Evolutionary conservation across 2,888 invertebrate species (phyloP).

Genomic region (Pemphredon lugubris): DNA sequence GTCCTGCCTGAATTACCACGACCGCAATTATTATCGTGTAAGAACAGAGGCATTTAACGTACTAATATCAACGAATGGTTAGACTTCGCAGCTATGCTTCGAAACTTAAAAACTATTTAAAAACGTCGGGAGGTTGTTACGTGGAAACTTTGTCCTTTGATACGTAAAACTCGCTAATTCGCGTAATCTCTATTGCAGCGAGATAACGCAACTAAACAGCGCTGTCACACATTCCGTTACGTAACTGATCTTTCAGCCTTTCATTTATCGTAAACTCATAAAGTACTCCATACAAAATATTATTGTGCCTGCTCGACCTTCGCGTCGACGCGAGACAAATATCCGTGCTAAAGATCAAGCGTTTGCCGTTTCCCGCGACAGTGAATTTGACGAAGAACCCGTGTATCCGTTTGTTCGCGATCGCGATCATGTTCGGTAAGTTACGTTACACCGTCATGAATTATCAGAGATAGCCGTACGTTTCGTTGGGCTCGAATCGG

Average conservation of each 20-base stretch:
- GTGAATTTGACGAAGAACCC: conserved; percentile 2
- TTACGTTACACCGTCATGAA: conserved; percentile 10
- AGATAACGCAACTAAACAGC: conserved; percentile 24
- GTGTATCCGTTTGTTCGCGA: not conserved
- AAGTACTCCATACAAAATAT: conserved; percentile 39
- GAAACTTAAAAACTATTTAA: too few relatives aligned
- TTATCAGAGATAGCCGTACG: conserved; percentile 6
- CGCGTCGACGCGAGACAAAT: conserved; percentile 26
- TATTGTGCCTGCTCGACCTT: conserved; percentile 42
- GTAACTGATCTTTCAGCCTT: conserved; percentile 45
- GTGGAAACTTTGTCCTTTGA: too few relatives aligned
- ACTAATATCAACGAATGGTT: too few relatives aligned
- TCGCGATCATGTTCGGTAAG: not conserved
- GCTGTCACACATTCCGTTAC: conserved; percentile 27
- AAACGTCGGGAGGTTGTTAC: too few relatives aligned
- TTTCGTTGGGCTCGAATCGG: not conserved
- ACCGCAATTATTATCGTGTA: too few relatives aligned
- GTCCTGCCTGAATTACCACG: too few relatives aligned
- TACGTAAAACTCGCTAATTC: too few relatives aligned
- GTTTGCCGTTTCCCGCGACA: conserved; percentile 2
- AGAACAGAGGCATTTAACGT: too few relatives aligned
- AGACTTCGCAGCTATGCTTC: too few relatives aligned
- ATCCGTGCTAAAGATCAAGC: conserved; percentile 32
- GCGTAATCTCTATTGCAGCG: not conserved
- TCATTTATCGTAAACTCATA: conserved; percentile 41